phyloP scores from a whole-genome alignment of 92 coral and sea anemone genomes.

The Nematostella vectensis region DNA sequence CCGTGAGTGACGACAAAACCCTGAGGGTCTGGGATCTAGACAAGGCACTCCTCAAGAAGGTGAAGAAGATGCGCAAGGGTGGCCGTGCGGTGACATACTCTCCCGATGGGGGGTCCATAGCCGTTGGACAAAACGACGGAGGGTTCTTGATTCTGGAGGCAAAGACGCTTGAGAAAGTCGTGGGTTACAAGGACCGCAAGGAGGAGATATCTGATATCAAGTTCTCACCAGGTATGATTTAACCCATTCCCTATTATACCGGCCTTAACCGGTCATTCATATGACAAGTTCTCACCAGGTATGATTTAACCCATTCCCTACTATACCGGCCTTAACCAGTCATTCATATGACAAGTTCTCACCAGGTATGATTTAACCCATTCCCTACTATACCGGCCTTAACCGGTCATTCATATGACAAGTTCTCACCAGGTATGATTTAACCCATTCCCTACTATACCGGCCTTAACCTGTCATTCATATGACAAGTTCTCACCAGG shows the following conservation, averaged over 20 bases:
- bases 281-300: slow-evolving; percentile 96
- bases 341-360: slow-evolving; percentile 93
- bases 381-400: background rate
- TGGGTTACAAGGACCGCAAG: slow-evolving; percentile 85
- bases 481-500: slow-evolving; percentile 97
- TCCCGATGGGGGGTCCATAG: slow-evolving; percentile 80
- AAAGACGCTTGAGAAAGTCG: slow-evolving; percentile 65
- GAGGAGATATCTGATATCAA: slow-evolving; percentile 89
- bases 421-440: slow-evolving; percentile 86
- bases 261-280: too few species aligned
- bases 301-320: background rate
- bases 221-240: slow-evolving; percentile 84
- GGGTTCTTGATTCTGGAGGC: slow-evolving; percentile 82
- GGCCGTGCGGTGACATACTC: slow-evolving; percentile 91
- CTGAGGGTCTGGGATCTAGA: slow-evolving; percentile 93
- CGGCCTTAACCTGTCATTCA: too few species aligned
- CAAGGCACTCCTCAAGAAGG: slow-evolving; percentile 79
- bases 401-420: slow-evolving; percentile 82
- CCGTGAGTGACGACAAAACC: slow-evolving; percentile 96
- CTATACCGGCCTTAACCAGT: too few species aligned
- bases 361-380: slow-evolving; percentile 76
- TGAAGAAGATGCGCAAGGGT: slow-evolving; percentile 82
- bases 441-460: too few species aligned
- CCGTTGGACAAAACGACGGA: slow-evolving; percentile 98
- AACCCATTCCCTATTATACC: too few species aligned